Evolutionary conservation across 2,888 invertebrate genomes (phyloP).

Genomic region (Hemicrepidius hirtus): DNA sequence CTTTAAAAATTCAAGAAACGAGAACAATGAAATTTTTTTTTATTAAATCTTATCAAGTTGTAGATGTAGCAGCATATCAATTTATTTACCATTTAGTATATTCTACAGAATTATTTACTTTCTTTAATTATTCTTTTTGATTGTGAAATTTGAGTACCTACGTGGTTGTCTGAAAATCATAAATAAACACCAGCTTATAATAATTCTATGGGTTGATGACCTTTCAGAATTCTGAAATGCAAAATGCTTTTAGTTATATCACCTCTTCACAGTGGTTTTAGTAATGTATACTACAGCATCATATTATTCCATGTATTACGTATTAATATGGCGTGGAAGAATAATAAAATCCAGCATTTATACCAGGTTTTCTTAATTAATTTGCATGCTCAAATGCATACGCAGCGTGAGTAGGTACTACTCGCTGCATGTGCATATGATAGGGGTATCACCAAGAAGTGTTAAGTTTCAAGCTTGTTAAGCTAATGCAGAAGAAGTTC

Average conservation of each 20-base stretch:
- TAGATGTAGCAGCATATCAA: too few species aligned
- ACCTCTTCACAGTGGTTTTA: neutral
- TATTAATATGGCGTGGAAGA: slow-evolving; percentile 26
- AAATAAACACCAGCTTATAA: neutral
- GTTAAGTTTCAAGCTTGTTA: slow-evolving; percentile 30
- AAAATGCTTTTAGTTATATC: neutral
- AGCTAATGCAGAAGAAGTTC: neutral
- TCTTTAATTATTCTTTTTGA: too few species aligned
- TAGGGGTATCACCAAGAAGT: slow-evolving; percentile 26
- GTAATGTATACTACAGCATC: slow-evolving; percentile 13
- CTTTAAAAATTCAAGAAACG: too few species aligned
- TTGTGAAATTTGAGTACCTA: too few species aligned
- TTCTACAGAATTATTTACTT: too few species aligned
- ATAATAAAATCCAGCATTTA: slow-evolving; percentile 34
- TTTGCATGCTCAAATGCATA: slow-evolving; percentile 30
- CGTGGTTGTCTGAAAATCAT: neutral
- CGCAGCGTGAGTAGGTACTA: slow-evolving; percentile 13
- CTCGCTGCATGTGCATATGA: slow-evolving; percentile 19
- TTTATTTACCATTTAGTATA: too few species aligned
- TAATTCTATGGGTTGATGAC: neutral
- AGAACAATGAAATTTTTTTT: too few species aligned
- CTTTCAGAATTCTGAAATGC: neutral
- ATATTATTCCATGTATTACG: slow-evolving; percentile 6
- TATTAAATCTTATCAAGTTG: too few species aligned
- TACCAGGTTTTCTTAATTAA: slow-evolving; percentile 32